Base-by-base conservation (phyloP, 2,113 vertebrate genomes). In the Benitochromis conjunctus region DNA sequence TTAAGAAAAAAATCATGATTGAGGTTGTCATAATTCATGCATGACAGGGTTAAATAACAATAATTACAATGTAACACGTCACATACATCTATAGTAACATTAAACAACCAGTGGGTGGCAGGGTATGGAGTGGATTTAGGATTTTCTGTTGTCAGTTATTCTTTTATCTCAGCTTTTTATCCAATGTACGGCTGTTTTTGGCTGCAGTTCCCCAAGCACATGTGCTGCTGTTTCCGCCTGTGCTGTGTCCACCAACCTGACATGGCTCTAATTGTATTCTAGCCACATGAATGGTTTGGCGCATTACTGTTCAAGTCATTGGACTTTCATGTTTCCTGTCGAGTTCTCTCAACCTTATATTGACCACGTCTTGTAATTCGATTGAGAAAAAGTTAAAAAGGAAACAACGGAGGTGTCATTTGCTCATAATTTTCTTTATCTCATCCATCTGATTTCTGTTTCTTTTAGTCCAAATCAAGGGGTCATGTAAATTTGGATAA, bases 401-500 rank as follows among this genome's bases (percentile, higher is more conserved):
- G 31, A 62, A 69, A 26, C n/a, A 71, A 38, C 36, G 7, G 7
- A 79, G 34, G 51, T 41, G 31, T 18, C 21, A 74, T 6, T 43
- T 74, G 14, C 5, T 66, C 19, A 66, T 14, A 66, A 43, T 62
- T 83, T 26, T 80, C 19, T 12, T 1, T 83, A 24, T 83, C 6
- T 84, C 26, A 26, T 71, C 18, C 5, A 79, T 6, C 6, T 48
- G 5, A 51, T 29, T 81, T 88, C 26, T 87, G 5, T 88, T 38
- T 77, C 7, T 6, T 29, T 80, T n/a, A 96, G 96, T 81, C 90
- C 43, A 96, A 94, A 80, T 81, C 74, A 4, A 93, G 76, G 54
- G 83, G 84, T 9, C 29, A 29, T 82, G 71, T 84, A 78, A 79
- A 94, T 78, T 29, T 80, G 77, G 96, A 97, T 84, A 96, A 96